Conservation (phyloP, 2,113 vertebrate genomes). For the Petromus typicus region DNA sequence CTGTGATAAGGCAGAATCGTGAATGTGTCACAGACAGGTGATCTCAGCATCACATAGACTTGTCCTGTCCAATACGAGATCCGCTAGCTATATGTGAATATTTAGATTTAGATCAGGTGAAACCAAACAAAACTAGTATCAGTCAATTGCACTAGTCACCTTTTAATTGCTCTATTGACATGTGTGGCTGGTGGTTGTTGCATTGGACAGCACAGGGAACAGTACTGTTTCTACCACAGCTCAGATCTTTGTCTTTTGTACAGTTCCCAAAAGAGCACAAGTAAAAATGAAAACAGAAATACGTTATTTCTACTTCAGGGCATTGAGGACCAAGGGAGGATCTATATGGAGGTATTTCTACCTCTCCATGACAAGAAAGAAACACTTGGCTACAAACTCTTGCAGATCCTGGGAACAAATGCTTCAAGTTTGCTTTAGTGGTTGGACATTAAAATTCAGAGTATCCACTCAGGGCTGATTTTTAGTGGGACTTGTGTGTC, state of each 20-base stretch:
- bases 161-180: background rate
- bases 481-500: background rate
- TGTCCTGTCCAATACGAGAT: background rate
- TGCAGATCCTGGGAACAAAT: background rate
- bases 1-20: background rate
- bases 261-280: background rate
- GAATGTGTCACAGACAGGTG: background rate
- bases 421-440: background rate
- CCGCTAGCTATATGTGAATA: background rate
- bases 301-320: constrained; percentile 3
- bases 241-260: background rate
- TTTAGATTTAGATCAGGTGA: background rate
- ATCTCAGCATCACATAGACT: background rate
- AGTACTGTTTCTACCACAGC: background rate
- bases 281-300: constrained; percentile 35
- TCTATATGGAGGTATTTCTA: background rate
- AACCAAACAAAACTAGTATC: constrained; percentile 14
- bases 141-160: background rate
- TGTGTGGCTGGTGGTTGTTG: background rate
- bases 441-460: background rate
- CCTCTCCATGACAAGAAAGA: background rate
- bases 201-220: background rate
- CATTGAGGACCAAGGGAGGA: background rate
- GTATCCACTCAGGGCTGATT: background rate
- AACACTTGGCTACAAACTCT: background rate